Evolutionary conservation across 1,140 invertebrate genomes (phyloP).

Genomic region (Papilio aristodemus): DNA sequence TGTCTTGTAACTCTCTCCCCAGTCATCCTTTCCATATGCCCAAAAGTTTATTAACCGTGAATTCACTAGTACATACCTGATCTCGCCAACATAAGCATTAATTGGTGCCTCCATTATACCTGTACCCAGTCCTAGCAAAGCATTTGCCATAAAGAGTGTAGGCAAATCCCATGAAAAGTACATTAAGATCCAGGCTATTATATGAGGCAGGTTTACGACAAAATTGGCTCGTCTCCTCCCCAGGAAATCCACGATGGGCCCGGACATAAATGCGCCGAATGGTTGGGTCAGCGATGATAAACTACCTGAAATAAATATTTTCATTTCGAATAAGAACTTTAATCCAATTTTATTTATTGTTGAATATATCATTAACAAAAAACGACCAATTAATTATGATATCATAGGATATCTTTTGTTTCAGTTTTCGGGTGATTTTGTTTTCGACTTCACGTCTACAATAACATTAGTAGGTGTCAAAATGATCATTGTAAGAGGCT

Average conservation of each 20-base stretch:
- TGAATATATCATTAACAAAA: too few species aligned
- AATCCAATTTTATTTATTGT: too few species aligned
- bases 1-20: too few species aligned
- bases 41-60: too few species aligned
- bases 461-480: too few species aligned
- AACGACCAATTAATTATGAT: too few species aligned
- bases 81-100: conserved; percentile 81
- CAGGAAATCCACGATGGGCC: conserved; percentile 83
- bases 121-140: conserved; percentile 72
- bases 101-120: conserved; percentile 82
- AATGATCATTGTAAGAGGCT: too few species aligned
- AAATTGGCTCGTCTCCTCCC: conserved; percentile 85
- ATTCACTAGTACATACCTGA: conserved; percentile 58
- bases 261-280: conserved; percentile 84
- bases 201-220: conserved; percentile 84
- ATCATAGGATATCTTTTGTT: too few species aligned
- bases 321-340: neutral
- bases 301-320: conserved; percentile 81
- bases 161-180: conserved; percentile 79
- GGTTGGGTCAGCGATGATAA: conserved; percentile 86
- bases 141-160: conserved; percentile 67
- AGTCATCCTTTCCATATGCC: too few species aligned
- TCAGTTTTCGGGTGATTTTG: too few species aligned
- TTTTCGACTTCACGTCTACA: too few species aligned
- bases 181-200: conserved; percentile 84